Conservation (phyloP, 2,113 vertebrate genomes). For the Cromileptes altivelis region DNA sequence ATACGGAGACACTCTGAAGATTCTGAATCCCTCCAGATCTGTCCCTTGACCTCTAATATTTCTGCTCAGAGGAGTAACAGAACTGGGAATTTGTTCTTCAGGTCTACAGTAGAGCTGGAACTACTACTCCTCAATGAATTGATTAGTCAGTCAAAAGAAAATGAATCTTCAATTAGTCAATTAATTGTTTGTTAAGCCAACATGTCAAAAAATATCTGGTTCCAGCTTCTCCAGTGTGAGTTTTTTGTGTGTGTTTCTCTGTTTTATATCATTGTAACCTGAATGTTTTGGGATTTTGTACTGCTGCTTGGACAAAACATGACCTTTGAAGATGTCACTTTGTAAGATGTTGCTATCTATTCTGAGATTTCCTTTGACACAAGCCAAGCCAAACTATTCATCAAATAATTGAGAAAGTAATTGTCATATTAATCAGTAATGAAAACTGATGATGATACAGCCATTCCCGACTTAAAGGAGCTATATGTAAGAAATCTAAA, state of each 20-base stretch:
- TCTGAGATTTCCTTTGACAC: background rate
- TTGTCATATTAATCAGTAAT: background rate
- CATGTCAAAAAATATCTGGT: background rate
- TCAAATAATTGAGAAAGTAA: background rate
- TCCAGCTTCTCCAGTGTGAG: too few species aligned
- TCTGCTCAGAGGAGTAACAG: background rate
- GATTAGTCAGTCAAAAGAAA: background rate
- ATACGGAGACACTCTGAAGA: background rate
- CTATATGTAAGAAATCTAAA: too few species aligned
- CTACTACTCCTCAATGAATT: background rate
- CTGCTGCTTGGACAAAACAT: background rate
- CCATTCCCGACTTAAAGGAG: too few species aligned
- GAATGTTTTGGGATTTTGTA: background rate
- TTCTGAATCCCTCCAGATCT: background rate
- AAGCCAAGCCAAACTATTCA: fast-evolving
- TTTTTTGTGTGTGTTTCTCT: background rate
- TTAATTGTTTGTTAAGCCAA: too few species aligned
- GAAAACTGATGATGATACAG: too few species aligned
- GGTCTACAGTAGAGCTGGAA: background rate
- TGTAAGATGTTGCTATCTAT: background rate
- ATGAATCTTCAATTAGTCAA: background rate
- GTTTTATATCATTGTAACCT: background rate
- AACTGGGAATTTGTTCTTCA: background rate
- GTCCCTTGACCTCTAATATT: constrained; percentile 1
- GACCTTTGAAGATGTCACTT: background rate